Conservation (phyloP, 2,888 invertebrate species). For the Ophonus ardosiacus region DNA sequence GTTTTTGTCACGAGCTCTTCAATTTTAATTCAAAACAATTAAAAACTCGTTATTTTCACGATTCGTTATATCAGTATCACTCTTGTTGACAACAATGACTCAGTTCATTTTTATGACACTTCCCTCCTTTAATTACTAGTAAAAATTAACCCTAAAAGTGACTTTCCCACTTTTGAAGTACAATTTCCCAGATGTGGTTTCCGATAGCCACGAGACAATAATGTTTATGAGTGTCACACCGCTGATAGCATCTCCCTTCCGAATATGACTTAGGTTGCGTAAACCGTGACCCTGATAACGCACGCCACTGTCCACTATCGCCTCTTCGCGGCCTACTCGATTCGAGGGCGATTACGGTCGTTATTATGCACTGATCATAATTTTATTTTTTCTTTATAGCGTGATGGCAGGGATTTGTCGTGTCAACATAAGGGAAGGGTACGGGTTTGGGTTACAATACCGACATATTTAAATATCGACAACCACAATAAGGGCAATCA, state of each 20-base stretch:
- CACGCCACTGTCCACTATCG: slow-evolving; percentile 47
- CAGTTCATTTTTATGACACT: neutral
- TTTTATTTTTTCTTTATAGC: slow-evolving; percentile 56
- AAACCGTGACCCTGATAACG: slow-evolving; percentile 48
- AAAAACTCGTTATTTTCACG: neutral
- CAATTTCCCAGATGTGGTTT: slow-evolving; percentile 18
- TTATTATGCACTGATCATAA: slow-evolving; percentile 59
- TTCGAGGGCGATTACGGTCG: slow-evolving; percentile 46
- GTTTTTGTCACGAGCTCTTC: too few species aligned
- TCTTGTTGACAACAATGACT: neutral
- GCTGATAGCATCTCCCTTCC: slow-evolving; percentile 34
- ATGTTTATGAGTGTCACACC: slow-evolving; percentile 54
- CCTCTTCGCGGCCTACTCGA: slow-evolving; percentile 3
- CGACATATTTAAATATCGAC: neutral
- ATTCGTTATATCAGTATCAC: neutral
- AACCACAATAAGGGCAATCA: too few species aligned
- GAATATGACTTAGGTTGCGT: slow-evolving; percentile 44
- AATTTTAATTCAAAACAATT: neutral
- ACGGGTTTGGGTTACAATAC: neutral
- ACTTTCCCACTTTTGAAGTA: neutral
- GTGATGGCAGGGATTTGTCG: slow-evolving; percentile 47
- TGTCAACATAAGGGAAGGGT: slow-evolving; percentile 37
- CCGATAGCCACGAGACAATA: slow-evolving; percentile 40
- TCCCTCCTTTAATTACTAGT: neutral
- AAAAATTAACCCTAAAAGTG: neutral